Conservation (phyloP, 2,113 vertebrate genomes). For the Pelusios castaneus region DNA sequence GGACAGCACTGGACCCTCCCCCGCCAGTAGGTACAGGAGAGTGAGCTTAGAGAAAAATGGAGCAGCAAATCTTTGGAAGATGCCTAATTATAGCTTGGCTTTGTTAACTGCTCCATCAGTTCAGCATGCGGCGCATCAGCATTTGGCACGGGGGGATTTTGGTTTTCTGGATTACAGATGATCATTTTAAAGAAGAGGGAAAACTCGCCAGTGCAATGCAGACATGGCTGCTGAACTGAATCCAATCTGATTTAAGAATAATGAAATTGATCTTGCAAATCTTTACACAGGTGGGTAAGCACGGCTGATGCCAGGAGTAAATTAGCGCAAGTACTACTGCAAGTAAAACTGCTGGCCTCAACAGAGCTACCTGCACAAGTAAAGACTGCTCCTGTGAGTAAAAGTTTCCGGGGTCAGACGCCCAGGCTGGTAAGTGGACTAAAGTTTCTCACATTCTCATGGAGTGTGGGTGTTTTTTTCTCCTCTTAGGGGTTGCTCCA, state of each 20-base stretch:
- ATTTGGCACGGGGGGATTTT: background rate
- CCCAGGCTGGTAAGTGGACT: background rate
- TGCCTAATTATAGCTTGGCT: conserved; percentile 26
- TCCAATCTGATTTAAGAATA: background rate
- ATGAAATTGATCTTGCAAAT: background rate
- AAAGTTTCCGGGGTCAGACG: background rate
- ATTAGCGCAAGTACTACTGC: background rate
- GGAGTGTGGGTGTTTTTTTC: background rate
- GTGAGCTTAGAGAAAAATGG: conserved; percentile 26
- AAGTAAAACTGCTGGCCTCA: background rate
- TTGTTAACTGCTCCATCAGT: background rate
- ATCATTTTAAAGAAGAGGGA: conserved; percentile 19
- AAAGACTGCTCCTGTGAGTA: background rate
- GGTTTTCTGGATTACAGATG: conserved; percentile 43
- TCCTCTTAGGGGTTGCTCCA: background rate
- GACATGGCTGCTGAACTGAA: background rate
- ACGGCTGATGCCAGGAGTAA: background rate
- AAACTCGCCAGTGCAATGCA: background rate
- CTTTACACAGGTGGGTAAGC: accelerated
- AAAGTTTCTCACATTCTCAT: background rate
- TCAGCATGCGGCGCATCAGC: background rate
- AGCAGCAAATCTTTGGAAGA: conserved; percentile 42
- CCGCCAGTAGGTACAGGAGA: background rate
- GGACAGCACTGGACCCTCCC: background rate
- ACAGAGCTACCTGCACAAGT: background rate